Evolutionary conservation across 2,113 vertebrate genomes (phyloP).

Genomic region (Elephas maximus): DNA sequence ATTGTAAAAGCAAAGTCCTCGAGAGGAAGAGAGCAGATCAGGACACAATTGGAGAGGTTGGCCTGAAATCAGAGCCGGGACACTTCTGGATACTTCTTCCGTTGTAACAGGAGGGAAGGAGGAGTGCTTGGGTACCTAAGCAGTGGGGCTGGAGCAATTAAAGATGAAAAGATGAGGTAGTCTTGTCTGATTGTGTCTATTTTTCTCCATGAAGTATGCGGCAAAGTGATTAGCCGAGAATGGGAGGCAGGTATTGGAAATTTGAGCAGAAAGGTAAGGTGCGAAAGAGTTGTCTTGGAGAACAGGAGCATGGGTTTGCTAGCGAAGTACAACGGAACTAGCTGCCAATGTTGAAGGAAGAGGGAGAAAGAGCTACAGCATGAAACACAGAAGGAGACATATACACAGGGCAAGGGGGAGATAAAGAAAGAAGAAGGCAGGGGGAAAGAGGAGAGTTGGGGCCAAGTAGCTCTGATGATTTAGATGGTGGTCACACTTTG

Average conservation of each 20-base stretch:
- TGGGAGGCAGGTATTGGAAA: neutral
- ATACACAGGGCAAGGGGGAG: fast-evolving
- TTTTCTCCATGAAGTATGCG: conserved; percentile 44
- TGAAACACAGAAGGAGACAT: neutral
- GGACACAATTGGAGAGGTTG: neutral
- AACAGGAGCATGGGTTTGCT: neutral
- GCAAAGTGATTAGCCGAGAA: conserved; percentile 42
- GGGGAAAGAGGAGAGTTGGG: neutral
- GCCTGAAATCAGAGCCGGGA: neutral
- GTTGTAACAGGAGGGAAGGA: conserved; percentile 1
- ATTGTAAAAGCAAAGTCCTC: conserved; percentile 32
- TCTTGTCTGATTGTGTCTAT: neutral
- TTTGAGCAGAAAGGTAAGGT: neutral
- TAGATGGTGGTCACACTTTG: neutral
- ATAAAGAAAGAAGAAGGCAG: neutral
- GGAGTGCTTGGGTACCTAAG: conserved; percentile 19
- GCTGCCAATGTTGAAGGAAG: neutral
- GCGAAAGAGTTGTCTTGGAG: neutral
- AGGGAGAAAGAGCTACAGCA: neutral
- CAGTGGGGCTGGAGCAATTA: neutral
- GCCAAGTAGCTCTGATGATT: neutral
- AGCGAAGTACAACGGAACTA: neutral
- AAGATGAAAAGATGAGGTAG: neutral
- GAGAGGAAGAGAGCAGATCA: neutral
- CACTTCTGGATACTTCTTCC: conserved; percentile 30